phyloP scores from a whole-genome alignment of 1,140 invertebrate species.

The Dolichoris vasculosae region DNA sequence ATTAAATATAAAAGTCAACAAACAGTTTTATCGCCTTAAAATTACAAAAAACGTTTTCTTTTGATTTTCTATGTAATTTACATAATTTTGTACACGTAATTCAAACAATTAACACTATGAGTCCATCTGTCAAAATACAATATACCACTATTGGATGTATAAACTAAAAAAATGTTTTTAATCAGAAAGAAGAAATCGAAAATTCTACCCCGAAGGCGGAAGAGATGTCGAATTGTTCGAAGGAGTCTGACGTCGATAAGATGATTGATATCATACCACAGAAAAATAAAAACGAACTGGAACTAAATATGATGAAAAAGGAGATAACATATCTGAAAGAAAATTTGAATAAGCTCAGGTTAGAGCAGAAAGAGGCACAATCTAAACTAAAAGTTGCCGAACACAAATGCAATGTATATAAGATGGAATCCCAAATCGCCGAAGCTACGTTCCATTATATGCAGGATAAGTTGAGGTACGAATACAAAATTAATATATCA shows the following conservation, averaged over 20 bases:
- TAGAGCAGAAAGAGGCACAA: conserved; percentile 17
- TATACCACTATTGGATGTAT: background rate
- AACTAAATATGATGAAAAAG: background rate
- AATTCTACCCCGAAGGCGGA: background rate
- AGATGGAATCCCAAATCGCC: conserved; percentile 18
- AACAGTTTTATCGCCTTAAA: no score
- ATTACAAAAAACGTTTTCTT: no score
- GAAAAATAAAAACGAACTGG: background rate
- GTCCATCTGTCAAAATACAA: background rate
- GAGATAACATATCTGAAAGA: conserved; percentile 7
- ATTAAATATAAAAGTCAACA: no score
- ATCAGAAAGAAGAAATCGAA: conserved; percentile 10
- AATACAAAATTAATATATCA: background rate
- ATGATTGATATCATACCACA: no score
- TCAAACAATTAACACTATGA: no score
- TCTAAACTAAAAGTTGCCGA: conserved; percentile 15
- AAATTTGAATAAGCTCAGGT: conserved; percentile 9
- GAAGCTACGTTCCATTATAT: conserved; percentile 8
- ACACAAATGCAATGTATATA: conserved; percentile 33
- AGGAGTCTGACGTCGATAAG: background rate
- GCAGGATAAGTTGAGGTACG: conserved; percentile 43
- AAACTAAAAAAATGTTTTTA: conserved; percentile 12
- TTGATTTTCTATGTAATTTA: no score
- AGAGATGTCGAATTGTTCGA: background rate
- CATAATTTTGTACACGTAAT: no score